phyloP scores from a whole-genome alignment of 2,797 vertebrate species.

The Trachurus trachurus region DNA sequence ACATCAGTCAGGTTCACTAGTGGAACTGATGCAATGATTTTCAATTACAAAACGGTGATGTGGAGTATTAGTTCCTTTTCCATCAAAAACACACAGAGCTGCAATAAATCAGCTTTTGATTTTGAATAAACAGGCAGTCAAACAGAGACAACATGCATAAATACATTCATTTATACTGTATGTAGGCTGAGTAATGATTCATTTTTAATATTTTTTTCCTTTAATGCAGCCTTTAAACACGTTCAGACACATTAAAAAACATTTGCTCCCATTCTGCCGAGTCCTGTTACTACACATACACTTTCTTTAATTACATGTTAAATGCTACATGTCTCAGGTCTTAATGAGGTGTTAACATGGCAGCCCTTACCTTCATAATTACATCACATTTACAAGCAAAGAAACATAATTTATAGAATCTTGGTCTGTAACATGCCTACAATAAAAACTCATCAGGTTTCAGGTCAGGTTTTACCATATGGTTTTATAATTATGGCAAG shows the following conservation, averaged over 20 bases:
- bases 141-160: background rate
- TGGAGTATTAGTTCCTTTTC: constrained; percentile 67
- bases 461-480: background rate
- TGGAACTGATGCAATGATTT: constrained; percentile 77
- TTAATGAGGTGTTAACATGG: background rate
- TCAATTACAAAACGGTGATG: constrained; percentile 75
- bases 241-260: background rate
- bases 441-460: background rate
- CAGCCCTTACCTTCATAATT: background rate
- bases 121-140: constrained; percentile 21
- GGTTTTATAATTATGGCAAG: background rate
- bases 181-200: constrained; percentile 7
- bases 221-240: background rate
- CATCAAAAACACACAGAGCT: constrained; percentile 38
- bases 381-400: constrained; percentile 12
- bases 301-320: background rate
- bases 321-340: background rate
- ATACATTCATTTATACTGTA: too few species aligned
- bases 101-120: constrained; percentile 24
- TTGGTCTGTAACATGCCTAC: background rate
- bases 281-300: background rate
- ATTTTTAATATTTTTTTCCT: constrained; percentile 12
- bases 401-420: background rate
- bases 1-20: constrained; percentile 78
- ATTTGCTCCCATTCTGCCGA: background rate